These are phyloP conservation scores for Dolichomitus sp. DNA, from an alignment of 2,888 invertebrate genomes.

Conservation along the genomic window DNA sequence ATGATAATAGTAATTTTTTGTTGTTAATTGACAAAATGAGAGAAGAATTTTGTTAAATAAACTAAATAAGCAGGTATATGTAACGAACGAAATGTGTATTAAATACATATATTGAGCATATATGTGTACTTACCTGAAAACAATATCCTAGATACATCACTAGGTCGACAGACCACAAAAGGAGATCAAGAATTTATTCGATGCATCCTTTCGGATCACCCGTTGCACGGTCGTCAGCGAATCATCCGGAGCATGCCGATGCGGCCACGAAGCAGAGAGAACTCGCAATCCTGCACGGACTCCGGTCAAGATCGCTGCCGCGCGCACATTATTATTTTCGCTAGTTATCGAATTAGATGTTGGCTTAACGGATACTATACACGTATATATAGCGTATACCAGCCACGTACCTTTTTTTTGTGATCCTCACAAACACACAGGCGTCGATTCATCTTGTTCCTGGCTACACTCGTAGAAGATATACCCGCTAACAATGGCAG, in stretches of 20 bases:
- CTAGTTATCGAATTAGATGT: conserved; percentile 83
- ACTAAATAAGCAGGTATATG: no score
- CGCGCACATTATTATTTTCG: conserved; percentile 81
- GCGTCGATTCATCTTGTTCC: conserved; percentile 48
- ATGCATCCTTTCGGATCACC: conserved; percentile 42
- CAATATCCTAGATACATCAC: not conserved
- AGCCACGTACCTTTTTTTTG: conserved; percentile 42
- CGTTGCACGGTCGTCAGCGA: conserved; percentile 58
- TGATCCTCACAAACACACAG: conserved; percentile 27
- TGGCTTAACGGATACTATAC: conserved; percentile 78
- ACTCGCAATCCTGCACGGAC: conserved; percentile 45
- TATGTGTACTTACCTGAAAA: not conserved
- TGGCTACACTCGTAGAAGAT: conserved; percentile 4
- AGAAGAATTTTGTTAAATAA: no score
- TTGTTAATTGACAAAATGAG: no score
- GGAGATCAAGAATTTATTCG: conserved; percentile 34
- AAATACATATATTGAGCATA: not conserved
- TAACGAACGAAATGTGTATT: no score
- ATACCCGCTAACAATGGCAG: conserved; percentile 35
- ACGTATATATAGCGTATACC: not conserved
- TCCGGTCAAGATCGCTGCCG: conserved; percentile 62
- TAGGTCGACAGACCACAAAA: not conserved
- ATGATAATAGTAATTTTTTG: no score
- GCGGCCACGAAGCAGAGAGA: conserved; percentile 14
- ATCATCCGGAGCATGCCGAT: conserved; percentile 52